Percentiles rank a stretch among this genome's conserved stretches.
phyloP scores from a whole-genome alignment of 2,888 invertebrate species.

The Ramazzottius varieornatus region DNA sequence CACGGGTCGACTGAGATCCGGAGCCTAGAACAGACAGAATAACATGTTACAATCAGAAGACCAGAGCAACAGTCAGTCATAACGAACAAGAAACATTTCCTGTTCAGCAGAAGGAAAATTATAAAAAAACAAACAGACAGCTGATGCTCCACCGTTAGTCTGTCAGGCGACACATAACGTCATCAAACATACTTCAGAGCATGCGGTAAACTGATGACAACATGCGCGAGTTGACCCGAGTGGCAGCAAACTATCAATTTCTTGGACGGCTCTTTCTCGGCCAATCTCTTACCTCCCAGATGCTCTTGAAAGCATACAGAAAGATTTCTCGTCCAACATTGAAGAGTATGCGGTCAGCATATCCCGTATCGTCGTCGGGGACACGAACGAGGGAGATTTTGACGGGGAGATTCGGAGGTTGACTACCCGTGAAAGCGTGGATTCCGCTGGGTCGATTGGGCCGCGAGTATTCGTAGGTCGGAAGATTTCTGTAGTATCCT shows the following conservation, averaged over 20 bases:
- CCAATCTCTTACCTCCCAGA: not conserved
- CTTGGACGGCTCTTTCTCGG: no score
- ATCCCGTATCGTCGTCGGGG: not conserved
- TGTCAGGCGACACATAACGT: no score
- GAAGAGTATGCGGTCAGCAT: not conserved
- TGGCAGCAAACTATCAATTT: no score
- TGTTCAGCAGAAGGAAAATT: no score
- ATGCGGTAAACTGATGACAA: not conserved
- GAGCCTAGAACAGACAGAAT: no score
- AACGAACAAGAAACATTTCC: not conserved
- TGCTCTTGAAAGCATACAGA: not conserved
- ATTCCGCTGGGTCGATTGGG: not conserved
- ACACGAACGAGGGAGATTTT: not conserved
- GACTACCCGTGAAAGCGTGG: not conserved
- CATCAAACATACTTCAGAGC: not conserved
- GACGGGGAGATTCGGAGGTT: not conserved
- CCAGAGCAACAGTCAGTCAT: not conserved
- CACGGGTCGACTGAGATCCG: not conserved
- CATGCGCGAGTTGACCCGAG: no score
- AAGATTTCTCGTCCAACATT: not conserved
- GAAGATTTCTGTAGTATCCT: not conserved
- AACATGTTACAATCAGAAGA: not conserved
- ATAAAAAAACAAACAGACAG: no score
- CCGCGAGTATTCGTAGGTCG: not conserved
- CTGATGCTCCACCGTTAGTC: slow-evolving; percentile 12